Conservation (phyloP, 1,140 invertebrate species). For the Caenorhabditis remanei region DNA sequence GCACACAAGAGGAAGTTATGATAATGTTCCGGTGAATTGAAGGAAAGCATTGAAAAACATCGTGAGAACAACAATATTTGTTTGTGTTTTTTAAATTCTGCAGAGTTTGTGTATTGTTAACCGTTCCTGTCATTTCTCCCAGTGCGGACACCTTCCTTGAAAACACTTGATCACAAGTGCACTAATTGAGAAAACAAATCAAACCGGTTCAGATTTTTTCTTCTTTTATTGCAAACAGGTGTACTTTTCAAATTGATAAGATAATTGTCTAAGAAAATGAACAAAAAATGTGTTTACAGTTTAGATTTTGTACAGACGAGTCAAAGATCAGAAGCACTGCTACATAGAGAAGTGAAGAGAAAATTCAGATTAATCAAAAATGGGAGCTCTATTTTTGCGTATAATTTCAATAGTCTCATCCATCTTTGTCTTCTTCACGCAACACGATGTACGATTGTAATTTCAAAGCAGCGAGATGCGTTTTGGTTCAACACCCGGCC, state of each 20-base stretch:
- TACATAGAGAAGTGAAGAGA: too few relatives aligned
- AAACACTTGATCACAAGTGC: conserved; percentile 42
- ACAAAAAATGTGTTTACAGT: not conserved
- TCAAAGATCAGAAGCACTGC: not conserved
- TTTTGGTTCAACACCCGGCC: conserved; percentile 15
- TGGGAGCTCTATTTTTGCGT: too few relatives aligned
- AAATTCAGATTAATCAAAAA: too few relatives aligned
- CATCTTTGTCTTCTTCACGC: too few relatives aligned
- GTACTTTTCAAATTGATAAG: conserved; percentile 14
- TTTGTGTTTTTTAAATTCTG: not conserved
- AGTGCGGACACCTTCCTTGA: not conserved
- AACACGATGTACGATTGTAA: too few relatives aligned
- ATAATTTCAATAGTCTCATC: too few relatives aligned
- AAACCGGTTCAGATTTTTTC: conserved; percentile 6
- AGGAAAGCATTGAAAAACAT: not conserved
- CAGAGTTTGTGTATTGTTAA: conserved; percentile 6
- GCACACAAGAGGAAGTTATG: conserved; percentile 3
- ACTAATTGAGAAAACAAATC: not conserved
- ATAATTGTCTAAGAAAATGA: not conserved
- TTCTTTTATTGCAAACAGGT: not conserved
- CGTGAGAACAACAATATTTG: not conserved
- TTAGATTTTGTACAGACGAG: not conserved
- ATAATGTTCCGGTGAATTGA: not conserved
- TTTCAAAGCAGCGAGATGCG: not conserved
- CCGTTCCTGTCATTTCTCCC: not conserved